Evolutionary conservation across 2,113 vertebrate genomes (phyloP).

Genomic region (Raja brachyura): DNA sequence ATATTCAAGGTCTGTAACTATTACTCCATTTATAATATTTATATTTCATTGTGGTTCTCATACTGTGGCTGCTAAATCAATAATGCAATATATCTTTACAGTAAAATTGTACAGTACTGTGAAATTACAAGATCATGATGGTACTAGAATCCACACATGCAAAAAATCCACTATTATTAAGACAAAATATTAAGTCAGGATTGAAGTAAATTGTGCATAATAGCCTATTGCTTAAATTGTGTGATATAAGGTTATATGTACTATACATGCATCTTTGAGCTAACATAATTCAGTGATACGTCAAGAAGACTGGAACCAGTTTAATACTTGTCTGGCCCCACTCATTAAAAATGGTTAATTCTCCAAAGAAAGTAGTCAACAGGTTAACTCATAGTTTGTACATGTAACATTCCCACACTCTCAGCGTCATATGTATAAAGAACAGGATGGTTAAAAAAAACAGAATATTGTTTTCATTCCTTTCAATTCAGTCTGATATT

Average conservation of each 20-base stretch:
- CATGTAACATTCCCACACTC: background rate
- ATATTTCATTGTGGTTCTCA: background rate
- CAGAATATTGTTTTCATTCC: background rate
- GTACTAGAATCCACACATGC: background rate
- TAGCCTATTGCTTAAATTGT: background rate
- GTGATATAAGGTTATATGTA: background rate
- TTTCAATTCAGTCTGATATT: background rate
- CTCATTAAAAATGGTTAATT: background rate
- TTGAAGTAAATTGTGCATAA: background rate
- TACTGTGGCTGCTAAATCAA: background rate
- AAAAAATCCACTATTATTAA: background rate
- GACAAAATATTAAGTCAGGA: background rate
- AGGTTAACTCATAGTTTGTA: background rate
- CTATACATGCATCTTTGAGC: background rate
- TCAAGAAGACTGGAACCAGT: background rate
- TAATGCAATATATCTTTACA: background rate
- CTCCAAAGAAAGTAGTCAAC: background rate
- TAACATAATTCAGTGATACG: background rate
- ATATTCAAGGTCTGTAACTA: background rate
- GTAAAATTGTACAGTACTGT: too few species aligned
- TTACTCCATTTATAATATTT: background rate
- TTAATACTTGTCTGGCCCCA: background rate
- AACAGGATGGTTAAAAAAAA: background rate
- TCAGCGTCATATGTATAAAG: background rate
- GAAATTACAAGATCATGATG: background rate